phyloP scores from a whole-genome alignment of 92 coral and sea anemone genomes.

The Anthopleura xanthogrammica region DNA sequence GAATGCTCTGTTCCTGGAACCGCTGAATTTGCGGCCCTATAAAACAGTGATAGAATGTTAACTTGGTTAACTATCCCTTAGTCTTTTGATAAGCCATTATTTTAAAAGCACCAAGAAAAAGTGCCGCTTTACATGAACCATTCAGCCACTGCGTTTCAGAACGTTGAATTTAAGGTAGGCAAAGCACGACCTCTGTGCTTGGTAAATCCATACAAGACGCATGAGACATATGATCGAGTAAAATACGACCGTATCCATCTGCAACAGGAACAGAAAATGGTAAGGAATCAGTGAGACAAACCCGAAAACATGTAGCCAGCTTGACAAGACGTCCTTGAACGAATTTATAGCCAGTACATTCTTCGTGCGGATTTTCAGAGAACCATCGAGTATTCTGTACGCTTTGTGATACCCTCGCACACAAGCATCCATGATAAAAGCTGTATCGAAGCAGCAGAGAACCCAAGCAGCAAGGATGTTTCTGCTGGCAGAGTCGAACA shows the following conservation, averaged over 20 bases:
- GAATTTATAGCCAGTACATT: not conserved
- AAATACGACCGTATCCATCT: conserved; percentile 7
- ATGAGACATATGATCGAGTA: conserved; percentile 29
- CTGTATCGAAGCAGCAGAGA: conserved; percentile 7
- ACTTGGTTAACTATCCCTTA: too few species aligned
- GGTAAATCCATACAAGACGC: conserved; percentile 30
- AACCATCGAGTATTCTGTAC: not conserved
- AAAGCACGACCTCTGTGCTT: conserved; percentile 17
- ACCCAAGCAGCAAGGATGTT: conserved; percentile 19
- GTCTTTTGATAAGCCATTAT: not conserved
- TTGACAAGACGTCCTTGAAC: not conserved
- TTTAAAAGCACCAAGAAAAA: not conserved
- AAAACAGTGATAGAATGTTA: too few species aligned
- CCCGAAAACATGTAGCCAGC: conserved; percentile 24
- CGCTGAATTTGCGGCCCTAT: too few species aligned
- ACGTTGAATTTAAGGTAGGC: conserved; percentile 3
- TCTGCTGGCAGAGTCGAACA: conserved; percentile 1
- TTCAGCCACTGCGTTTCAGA: not conserved
- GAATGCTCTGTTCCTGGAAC: too few species aligned
- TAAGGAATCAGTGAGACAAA: conserved; percentile 32
- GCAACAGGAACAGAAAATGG: conserved; percentile 14
- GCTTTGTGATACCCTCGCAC: conserved; percentile 18
- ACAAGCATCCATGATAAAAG: conserved; percentile 18
- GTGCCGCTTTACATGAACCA: not conserved
- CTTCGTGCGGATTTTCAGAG: conserved; percentile 3